A percentile compares a stretch with the other conserved stretches of the same genome.
Conservation (phyloP, 2,113 vertebrate species). For the Microtus ochrogaster region DNA sequence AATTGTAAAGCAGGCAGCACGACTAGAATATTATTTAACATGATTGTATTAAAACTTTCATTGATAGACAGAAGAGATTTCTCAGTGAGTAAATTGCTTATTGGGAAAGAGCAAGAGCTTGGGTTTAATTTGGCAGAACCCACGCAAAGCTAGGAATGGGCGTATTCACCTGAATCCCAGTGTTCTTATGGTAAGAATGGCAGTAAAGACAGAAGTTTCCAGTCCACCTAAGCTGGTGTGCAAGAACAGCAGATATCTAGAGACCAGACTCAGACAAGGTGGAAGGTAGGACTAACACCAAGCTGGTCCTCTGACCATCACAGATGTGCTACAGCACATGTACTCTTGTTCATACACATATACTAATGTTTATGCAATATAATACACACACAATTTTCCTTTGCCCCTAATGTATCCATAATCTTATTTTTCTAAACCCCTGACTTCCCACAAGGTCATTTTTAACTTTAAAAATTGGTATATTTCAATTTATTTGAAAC, state of each 20-base stretch:
- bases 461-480: not conserved
- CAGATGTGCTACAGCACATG: not conserved
- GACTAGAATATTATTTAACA: not conserved
- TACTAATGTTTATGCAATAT: too few species aligned
- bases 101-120: too few species aligned
- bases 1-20: not conserved
- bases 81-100: too few species aligned
- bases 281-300: not conserved
- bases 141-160: not conserved
- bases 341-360: too few species aligned
- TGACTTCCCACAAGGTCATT: not conserved
- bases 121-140: not conserved
- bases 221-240: not conserved
- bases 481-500: not conserved
- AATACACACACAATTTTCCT: not conserved
- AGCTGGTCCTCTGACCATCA: not conserved
- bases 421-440: not conserved
- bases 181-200: not conserved
- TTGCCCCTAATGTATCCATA: not conserved
- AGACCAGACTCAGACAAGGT: not conserved
- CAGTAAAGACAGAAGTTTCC: not conserved
- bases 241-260: not conserved
- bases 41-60: not conserved
- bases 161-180: not conserved
- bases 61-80: not conserved